Percentiles rank a stretch among this genome's conserved stretches.
These are phyloP conservation scores for Lysandra coridon DNA, from an alignment of 2,888 invertebrate genomes.

Conservation along the genomic window DNA sequence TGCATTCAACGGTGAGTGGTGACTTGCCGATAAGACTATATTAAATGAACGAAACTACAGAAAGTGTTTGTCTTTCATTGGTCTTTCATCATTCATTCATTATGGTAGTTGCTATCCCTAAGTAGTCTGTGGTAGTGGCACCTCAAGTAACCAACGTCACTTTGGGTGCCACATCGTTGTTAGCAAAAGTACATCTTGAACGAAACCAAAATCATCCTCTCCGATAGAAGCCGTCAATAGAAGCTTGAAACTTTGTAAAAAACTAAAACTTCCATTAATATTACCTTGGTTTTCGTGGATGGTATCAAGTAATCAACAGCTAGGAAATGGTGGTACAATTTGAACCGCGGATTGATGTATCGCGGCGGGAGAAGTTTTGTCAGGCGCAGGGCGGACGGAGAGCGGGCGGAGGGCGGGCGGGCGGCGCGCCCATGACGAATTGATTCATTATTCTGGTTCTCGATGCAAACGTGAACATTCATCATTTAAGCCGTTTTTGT, in stretches of 20 bases:
- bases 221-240: not conserved
- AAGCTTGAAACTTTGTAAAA: not conserved
- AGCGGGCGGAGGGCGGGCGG: not conserved
- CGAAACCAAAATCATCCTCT: not conserved
- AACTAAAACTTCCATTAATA: not conserved
- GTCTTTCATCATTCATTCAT: not conserved
- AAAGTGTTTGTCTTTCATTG: not conserved
- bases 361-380: slow-evolving; percentile 18
- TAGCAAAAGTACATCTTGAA: not conserved
- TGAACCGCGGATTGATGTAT: slow-evolving; percentile 13
- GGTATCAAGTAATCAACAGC: not conserved
- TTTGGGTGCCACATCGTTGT: too few species aligned
- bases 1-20: not conserved
- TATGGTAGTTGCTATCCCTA: too few species aligned
- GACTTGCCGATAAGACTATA: not conserved
- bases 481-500: slow-evolving; percentile 16
- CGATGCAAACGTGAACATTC: slow-evolving; percentile 6
- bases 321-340: slow-evolving; percentile 15
- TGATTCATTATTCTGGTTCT: slow-evolving; percentile 7
- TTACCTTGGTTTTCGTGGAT: not conserved
- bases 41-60: not conserved
- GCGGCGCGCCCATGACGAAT: slow-evolving; percentile 6
- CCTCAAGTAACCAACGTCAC: not conserved
- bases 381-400: not conserved
- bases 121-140: not conserved